phyloP scores from a whole-genome alignment of 2,797 vertebrate genomes.

The Petrocephalus sullivani region DNA sequence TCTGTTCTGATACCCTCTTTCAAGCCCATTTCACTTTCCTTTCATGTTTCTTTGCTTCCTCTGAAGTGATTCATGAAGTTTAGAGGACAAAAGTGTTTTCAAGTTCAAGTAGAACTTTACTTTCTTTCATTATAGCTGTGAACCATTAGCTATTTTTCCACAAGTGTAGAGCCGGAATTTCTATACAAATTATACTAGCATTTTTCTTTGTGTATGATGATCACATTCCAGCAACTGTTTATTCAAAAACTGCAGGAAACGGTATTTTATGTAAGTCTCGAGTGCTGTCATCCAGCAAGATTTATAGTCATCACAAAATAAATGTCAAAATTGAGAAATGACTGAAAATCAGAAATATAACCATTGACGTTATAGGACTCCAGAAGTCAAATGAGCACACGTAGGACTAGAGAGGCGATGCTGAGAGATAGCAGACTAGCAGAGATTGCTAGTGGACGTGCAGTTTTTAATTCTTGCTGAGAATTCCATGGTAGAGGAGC shows the following conservation, averaged over 20 bases:
- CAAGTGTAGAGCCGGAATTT: neutral
- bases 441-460: neutral
- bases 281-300: neutral
- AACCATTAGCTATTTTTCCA: neutral
- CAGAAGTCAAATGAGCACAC: neutral
- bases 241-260: neutral
- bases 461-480: neutral
- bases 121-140: neutral
- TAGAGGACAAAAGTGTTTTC: slow-evolving; percentile 16
- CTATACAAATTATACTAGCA: neutral
- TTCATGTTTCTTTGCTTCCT: slow-evolving; percentile 6
- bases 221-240: neutral
- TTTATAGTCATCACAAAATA: neutral
- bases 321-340: neutral
- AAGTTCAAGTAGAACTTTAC: slow-evolving; percentile 13
- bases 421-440: neutral
- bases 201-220: neutral
- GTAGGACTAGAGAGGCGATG: too few relatives aligned
- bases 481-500: neutral
- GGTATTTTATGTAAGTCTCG: neutral
- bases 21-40: slow-evolving; percentile 19
- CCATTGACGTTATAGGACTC: neutral
- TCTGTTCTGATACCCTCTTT: slow-evolving; percentile 14
- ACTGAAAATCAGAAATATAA: neutral
- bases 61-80: slow-evolving; percentile 7